Evolutionary conservation across 2,888 invertebrate genomes (phyloP).

Genomic region (Teinopalpus imperialis): DNA sequence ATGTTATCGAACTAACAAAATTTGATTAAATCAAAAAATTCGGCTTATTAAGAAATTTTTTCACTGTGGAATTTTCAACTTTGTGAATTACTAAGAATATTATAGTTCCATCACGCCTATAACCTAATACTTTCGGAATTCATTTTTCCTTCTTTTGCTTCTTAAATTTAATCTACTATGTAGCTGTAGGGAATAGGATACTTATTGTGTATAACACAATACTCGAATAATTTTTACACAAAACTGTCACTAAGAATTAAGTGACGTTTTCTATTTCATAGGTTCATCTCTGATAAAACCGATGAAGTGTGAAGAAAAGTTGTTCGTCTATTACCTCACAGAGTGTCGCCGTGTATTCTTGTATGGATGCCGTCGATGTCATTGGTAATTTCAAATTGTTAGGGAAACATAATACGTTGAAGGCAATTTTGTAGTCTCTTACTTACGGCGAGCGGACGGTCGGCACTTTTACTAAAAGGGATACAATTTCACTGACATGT

Average conservation of each 20-base stretch:
- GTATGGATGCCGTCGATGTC: constrained; percentile 67
- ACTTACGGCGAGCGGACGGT: constrained; percentile 43
- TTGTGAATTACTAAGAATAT: constrained; percentile 1
- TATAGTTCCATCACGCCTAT: constrained; percentile 5
- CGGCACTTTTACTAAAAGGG: constrained; percentile 50
- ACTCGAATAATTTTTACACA: constrained; percentile 49
- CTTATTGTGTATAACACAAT: constrained; percentile 35
- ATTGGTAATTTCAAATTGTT: constrained; percentile 64
- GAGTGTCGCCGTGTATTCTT: constrained; percentile 67
- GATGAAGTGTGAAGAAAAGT: constrained; percentile 57
- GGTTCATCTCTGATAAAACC: constrained; percentile 57
- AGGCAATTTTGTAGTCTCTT: constrained; percentile 43
- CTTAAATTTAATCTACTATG: constrained; percentile 9
- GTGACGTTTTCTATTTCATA: constrained; percentile 60
- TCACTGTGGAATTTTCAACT: not conserved
- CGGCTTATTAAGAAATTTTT: constrained; percentile 2
- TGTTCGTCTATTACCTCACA: constrained; percentile 66
- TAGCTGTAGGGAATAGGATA: constrained; percentile 45
- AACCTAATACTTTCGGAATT: constrained; percentile 6
- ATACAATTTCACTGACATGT: constrained; percentile 49
- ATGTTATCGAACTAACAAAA: constrained; percentile 12
- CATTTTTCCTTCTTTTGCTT: not conserved
- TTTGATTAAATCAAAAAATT: constrained; percentile 7
- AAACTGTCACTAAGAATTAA: constrained; percentile 64
- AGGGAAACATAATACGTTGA: constrained; percentile 60